These are phyloP conservation scores for Rhaphigaster nebulosa DNA, from an alignment of 2,888 invertebrate genomes.

Conservation along the genomic window DNA sequence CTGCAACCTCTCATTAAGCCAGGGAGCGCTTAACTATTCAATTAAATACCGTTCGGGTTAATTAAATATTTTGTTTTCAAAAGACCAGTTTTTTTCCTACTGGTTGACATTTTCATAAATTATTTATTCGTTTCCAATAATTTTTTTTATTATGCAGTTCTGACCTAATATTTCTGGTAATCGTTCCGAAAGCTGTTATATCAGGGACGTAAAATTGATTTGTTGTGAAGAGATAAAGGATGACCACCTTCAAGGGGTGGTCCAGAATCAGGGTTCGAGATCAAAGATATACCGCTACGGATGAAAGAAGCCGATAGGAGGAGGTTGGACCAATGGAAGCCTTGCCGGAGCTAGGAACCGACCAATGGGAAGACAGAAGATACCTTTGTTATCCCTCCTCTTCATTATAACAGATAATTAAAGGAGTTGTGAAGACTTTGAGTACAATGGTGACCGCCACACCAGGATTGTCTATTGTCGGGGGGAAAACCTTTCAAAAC, in stretches of 20 bases:
- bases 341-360: background rate
- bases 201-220: background rate
- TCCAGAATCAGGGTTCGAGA: background rate
- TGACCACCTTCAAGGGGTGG: background rate
- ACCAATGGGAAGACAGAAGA: conserved; percentile 16
- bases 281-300: background rate
- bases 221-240: background rate
- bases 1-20: background rate
- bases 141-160: background rate
- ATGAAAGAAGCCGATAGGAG: conserved; percentile 42
- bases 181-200: background rate
- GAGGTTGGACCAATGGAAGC: conserved; percentile 6
- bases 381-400: conserved; percentile 42
- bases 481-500: conserved; percentile 33
- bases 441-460: conserved; percentile 25
- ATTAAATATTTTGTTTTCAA: background rate
- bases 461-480: conserved; percentile 43
- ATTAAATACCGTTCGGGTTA: background rate
- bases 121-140: background rate
- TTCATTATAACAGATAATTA: conserved; percentile 37
- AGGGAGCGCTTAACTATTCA: background rate
- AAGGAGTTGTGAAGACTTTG: background rate
- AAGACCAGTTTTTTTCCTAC: background rate
- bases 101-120: conserved; percentile 13
- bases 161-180: background rate